Conservation (phyloP, 2,113 vertebrate genomes). For the Agelaius tricolor region DNA sequence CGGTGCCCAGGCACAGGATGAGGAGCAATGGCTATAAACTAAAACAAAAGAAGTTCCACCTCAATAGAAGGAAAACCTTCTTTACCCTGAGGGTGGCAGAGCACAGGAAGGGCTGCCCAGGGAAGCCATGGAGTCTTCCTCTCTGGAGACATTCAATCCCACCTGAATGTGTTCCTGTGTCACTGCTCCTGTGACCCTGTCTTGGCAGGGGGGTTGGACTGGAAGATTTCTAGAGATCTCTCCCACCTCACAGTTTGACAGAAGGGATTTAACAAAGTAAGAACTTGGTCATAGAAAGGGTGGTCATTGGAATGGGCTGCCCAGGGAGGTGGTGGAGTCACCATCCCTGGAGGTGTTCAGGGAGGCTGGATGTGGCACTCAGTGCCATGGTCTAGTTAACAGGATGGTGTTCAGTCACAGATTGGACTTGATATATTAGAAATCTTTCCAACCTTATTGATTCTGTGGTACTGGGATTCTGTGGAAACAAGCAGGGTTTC, state of each 20-base stretch:
- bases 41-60: not conserved
- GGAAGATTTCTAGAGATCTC: not conserved
- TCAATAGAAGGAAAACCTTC: not conserved
- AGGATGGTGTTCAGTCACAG: fast-evolving
- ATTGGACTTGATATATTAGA: fast-evolving
- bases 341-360: not conserved
- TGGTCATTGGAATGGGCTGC: too few species aligned
- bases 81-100: fast-evolving
- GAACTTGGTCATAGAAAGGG: not conserved
- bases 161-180: not conserved
- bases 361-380: not conserved
- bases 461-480: not conserved
- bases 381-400: not conserved
- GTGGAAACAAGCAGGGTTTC: not conserved
- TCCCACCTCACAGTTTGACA: too few species aligned
- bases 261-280: not conserved
- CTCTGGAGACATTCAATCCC: not conserved
- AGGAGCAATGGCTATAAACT: not conserved
- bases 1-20: not conserved
- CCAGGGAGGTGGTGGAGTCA: too few species aligned
- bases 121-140: not conserved
- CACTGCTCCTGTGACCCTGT: not conserved
- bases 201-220: fast-evolving
- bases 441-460: not conserved
- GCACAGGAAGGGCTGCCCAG: not conserved